Evolutionary conservation across 2,797 vertebrate species (phyloP).

Genomic region (Adrianichthys oophorus): DNA sequence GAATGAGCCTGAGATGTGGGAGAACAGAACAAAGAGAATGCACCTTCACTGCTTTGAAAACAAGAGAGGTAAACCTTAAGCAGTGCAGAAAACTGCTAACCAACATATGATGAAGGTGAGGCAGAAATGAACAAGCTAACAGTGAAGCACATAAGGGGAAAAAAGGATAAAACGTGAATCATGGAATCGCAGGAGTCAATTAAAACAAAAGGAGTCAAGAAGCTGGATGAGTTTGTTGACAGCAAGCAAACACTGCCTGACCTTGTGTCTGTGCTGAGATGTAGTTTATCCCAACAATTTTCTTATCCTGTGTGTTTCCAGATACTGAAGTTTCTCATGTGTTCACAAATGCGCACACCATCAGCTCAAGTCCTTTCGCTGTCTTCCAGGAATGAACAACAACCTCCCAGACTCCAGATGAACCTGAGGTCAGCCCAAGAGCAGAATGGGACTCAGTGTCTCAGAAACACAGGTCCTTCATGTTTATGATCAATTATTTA

Average conservation of each 20-base stretch:
- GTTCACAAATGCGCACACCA: constrained; percentile 8
- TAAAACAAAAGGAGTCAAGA: too few species aligned
- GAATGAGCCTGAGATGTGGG: too few species aligned
- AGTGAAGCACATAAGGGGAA: too few species aligned
- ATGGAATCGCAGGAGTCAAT: too few species aligned
- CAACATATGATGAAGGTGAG: too few species aligned
- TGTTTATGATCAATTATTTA: neutral
- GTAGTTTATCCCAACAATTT: constrained; percentile 17
- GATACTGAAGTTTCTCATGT: constrained; percentile 1
- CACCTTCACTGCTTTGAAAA: too few species aligned
- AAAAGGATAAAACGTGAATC: too few species aligned
- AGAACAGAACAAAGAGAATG: too few species aligned
- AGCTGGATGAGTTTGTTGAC: too few species aligned
- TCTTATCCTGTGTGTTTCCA: constrained; percentile 32
- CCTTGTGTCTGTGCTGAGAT: constrained; percentile 18
- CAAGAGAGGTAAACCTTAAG: too few species aligned
- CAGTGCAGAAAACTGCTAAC: too few species aligned
- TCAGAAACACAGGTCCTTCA: neutral
- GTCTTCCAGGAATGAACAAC: constrained; percentile 47
- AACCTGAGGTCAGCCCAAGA: constrained; percentile 27
- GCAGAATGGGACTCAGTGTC: neutral
- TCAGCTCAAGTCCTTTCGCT: constrained; percentile 25
- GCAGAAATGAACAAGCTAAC: too few species aligned
- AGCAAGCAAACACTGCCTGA: constrained; percentile 3
- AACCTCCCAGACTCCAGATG: constrained; percentile 20